Base-by-base conservation (phyloP, 1,140 invertebrate species). In the Lysiphlebus fabarum region DNA sequence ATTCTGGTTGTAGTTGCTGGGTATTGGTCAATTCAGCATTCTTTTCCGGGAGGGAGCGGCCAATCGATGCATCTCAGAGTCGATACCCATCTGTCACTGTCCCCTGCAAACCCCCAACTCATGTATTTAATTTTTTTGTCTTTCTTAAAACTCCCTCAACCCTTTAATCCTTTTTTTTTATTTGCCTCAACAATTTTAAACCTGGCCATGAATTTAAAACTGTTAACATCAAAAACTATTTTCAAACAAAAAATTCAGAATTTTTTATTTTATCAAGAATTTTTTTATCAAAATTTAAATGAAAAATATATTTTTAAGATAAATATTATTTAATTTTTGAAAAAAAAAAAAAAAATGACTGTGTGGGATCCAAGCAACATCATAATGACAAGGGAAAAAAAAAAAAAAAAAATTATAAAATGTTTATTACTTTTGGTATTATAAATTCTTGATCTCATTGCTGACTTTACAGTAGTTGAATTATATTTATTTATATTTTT, bases 81-180 rank as follows among this genome's bases (percentile, higher is more conserved):
- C 75, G 76, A 78, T 78, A 75, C 73, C 70, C 75, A 77, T 78
- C 76, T 78, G 76, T 78, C 76, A 78, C 72, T 78, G 76, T 78
- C 76, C 66, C 44, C 63, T 67, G 67, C 66, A 48, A 61, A 64
- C 67, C 65, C 65, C 63, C 53, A 48, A 48, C 48, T 26, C 14
- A 36, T 50, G 42, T 47, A 53, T 54, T 48, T 38, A 36, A 33
- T 50, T 40, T 56, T 53, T 67, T 63, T 51, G 42, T 58, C 53
- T 42, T 60, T 54, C 43, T 59, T 58, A 43, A 55, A 49, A 41
- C 56, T 42, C 36, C 58, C 33, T 26, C 17, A 26, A 26, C 17
- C 48, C 26, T 38, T 38, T 41, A 44, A 50, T 43, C 59, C 53
- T 62, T 59, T 62, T 62, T 41, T 47, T 44, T 14, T 10, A 34